phyloP scores from a whole-genome alignment of 2,888 invertebrate genomes.

The Erebia ligea region DNA sequence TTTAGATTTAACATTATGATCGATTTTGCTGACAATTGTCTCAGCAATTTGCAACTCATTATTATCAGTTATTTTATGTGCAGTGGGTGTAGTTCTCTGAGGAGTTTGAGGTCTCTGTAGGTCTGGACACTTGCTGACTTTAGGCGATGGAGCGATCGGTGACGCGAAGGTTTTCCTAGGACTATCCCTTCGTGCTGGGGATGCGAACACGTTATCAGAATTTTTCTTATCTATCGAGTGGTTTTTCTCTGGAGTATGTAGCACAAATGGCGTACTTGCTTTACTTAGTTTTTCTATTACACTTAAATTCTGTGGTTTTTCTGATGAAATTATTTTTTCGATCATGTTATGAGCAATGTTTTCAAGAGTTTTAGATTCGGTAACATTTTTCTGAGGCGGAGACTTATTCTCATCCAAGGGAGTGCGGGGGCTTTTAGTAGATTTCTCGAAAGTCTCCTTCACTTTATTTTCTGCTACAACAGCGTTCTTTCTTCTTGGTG shows the following conservation, averaged over 20 bases:
- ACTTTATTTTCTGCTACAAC: conserved; percentile 47
- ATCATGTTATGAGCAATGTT: conserved; percentile 11
- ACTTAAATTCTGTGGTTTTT: conserved; percentile 1
- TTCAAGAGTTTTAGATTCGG: background rate
- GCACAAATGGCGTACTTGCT: conserved; percentile 14
- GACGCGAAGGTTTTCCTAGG: conserved; percentile 40
- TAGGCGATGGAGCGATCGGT: conserved; percentile 48
- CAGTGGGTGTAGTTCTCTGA: conserved; percentile 40
- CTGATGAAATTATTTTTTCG: conserved; percentile 7
- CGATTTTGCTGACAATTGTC: conserved; percentile 45
- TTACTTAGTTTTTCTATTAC: conserved; percentile 4
- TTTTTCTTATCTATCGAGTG: conserved; percentile 28
- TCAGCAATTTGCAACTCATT: conserved; percentile 45
- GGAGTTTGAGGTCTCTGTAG: conserved; percentile 41
- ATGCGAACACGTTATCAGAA: conserved; percentile 36
- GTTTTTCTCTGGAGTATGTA: conserved; percentile 12
- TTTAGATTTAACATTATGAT: conserved; percentile 40
- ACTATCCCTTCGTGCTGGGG: conserved; percentile 45
- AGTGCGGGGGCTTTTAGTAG: conserved; percentile 53
- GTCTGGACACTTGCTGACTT: conserved; percentile 46
- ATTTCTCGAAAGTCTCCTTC: conserved; percentile 46
- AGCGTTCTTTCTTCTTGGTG: conserved; percentile 75
- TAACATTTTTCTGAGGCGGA: conserved; percentile 29
- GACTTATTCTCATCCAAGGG: conserved; percentile 46
- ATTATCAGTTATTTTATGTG: conserved; percentile 44